phyloP scores from a whole-genome alignment of 30 jellyfish, hydroid and myxozoan genomes.

The Clytia hemisphaerica region DNA sequence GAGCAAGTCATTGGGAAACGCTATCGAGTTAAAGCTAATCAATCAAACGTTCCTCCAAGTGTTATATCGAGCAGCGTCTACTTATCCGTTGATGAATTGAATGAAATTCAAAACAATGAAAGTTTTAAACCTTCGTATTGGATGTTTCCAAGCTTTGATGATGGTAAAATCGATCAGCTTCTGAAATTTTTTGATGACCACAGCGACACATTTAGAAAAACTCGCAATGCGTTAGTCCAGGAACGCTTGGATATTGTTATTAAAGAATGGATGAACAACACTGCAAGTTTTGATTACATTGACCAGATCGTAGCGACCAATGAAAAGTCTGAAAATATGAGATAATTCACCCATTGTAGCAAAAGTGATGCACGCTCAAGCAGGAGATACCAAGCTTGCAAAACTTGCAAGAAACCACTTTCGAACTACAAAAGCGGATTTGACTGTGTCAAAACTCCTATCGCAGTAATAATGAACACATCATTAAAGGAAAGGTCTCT shows the following conservation, averaged over 20 bases:
- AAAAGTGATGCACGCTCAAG: constrained; percentile 13
- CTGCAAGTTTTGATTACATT: neutral
- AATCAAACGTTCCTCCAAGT: constrained; percentile 27
- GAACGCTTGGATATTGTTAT: neutral
- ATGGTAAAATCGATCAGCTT: neutral
- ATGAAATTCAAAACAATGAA: neutral
- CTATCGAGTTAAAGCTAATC: constrained; percentile 12
- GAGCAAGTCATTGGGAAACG: constrained; percentile 43
- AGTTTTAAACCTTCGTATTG: constrained; percentile 11
- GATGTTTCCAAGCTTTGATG: neutral
- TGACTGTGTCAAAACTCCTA: neutral
- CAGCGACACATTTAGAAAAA: neutral
- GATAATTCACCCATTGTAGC: neutral
- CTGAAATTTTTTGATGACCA: neutral
- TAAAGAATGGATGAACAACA: neutral
- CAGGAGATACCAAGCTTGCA: neutral
- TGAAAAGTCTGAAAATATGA: neutral
- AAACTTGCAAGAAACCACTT: neutral
- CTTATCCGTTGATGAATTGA: neutral
- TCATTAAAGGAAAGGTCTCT: too few species aligned
- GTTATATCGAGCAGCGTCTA: constrained; percentile 30
- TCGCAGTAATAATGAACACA: too few species aligned
- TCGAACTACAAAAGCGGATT: neutral
- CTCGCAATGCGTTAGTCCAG: constrained; percentile 4
- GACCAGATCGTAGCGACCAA: neutral